These are phyloP conservation scores for Alexandromys fortis DNA, from an alignment of 2,113 vertebrate species.

Conservation along the genomic window DNA sequence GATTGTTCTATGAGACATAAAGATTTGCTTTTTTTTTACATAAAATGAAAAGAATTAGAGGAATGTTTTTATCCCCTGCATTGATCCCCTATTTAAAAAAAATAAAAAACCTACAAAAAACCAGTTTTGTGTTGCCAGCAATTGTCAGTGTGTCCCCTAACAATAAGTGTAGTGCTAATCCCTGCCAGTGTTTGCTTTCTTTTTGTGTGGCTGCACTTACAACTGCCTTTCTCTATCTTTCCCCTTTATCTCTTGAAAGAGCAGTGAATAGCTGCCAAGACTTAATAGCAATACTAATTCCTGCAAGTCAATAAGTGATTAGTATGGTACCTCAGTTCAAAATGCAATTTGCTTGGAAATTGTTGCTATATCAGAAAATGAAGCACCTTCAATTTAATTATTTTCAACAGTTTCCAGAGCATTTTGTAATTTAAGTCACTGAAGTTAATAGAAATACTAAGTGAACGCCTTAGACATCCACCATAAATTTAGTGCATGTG, in stretches of 20 bases:
- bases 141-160: neutral
- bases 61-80: neutral
- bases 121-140: neutral
- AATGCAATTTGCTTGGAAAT: slow-evolving; percentile 70
- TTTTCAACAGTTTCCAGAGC: slow-evolving; percentile 64
- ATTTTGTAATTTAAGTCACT: slow-evolving; percentile 76
- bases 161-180: slow-evolving; percentile 8
- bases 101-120: neutral
- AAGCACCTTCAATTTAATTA: slow-evolving; percentile 75
- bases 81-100: neutral
- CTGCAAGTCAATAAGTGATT: slow-evolving; percentile 64
- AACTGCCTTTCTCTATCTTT: slow-evolving; percentile 13
- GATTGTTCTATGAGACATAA: neutral
- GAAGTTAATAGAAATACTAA: slow-evolving; percentile 75
- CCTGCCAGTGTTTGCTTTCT: neutral
- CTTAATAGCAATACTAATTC: slow-evolving; percentile 66
- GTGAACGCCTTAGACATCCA: slow-evolving; percentile 4
- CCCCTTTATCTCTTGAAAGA: slow-evolving; percentile 11
- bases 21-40: neutral
- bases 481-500: slow-evolving; percentile 57
- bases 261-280: slow-evolving; percentile 59
- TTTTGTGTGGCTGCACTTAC: neutral
- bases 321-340: slow-evolving; percentile 54
- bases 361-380: slow-evolving; percentile 66
- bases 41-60: slow-evolving; percentile 9